Evolutionary conservation across 2,888 invertebrate genomes (phyloP).

Genomic region (Mamestra brassicae): DNA sequence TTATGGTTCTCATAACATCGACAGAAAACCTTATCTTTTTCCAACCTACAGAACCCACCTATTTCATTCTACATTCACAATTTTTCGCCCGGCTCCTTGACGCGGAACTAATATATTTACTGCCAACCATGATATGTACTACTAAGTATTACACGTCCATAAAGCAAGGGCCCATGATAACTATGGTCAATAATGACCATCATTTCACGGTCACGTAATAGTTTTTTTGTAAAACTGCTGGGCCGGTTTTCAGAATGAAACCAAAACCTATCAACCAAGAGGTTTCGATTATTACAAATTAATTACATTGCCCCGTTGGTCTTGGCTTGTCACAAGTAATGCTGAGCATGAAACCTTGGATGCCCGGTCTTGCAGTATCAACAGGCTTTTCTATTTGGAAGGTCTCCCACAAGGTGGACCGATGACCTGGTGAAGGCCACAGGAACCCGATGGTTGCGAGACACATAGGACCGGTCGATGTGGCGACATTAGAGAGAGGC

Average conservation of each 20-base stretch:
- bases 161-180: slow-evolving; percentile 10
- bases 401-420: too few species aligned
- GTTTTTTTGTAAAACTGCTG: slow-evolving; percentile 20
- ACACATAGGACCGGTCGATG: too few species aligned
- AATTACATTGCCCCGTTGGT: too few species aligned
- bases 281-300: background rate
- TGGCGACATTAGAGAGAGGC: too few species aligned
- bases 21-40: background rate
- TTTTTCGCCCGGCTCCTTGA: slow-evolving; percentile 37
- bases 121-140: slow-evolving; percentile 42
- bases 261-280: background rate
- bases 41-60: slow-evolving; percentile 39
- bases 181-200: slow-evolving; percentile 25
- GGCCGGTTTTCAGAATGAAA: background rate
- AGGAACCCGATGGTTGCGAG: too few species aligned
- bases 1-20: background rate
- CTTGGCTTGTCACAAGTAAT: too few species aligned
- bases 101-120: slow-evolving; percentile 62
- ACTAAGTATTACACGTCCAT: slow-evolving; percentile 28
- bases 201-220: slow-evolving; percentile 34
- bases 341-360: too few species aligned
- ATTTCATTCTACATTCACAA: slow-evolving; percentile 26
- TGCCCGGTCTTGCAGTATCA: too few species aligned
- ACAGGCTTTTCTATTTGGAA: too few species aligned
- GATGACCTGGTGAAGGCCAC: too few species aligned